phyloP scores from a whole-genome alignment of 2,113 vertebrate species.

The Nyctereutes procyonoides region DNA sequence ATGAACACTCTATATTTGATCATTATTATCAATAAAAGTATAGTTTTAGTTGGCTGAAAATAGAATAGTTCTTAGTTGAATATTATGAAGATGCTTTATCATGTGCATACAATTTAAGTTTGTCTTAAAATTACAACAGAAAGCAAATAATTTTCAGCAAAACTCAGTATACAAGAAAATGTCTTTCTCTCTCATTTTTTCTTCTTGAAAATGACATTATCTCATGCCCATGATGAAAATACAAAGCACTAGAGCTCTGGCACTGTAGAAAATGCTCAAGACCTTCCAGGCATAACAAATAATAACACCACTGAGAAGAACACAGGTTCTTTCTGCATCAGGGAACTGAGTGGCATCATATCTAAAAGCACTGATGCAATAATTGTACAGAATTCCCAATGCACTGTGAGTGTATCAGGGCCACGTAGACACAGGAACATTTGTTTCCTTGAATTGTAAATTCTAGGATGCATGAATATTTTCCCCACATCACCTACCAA shows the following conservation, averaged over 20 bases:
- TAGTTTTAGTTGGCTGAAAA: conserved; percentile 27
- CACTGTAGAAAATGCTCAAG: conserved; percentile 60
- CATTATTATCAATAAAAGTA: not conserved
- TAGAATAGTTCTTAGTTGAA: conserved; percentile 36
- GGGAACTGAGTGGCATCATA: conserved; percentile 33
- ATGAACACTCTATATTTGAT: not conserved
- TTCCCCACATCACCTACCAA: not conserved
- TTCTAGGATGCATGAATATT: conserved; percentile 13
- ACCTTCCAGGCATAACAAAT: conserved; percentile 72
- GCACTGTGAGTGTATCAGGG: not conserved
- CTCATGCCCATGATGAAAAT: conserved; percentile 52
- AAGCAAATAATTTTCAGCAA: conserved; percentile 36
- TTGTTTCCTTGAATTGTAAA: conserved; percentile 47
- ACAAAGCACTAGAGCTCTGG: conserved; percentile 28
- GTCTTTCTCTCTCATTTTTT: not conserved
- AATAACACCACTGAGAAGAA: conserved; percentile 53
- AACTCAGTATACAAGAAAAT: conserved; percentile 31
- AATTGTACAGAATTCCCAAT: conserved; percentile 45
- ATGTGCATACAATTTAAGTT: conserved; percentile 8
- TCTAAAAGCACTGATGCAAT: conserved; percentile 49
- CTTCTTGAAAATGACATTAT: conserved; percentile 56
- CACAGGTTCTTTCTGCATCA: conserved; percentile 60
- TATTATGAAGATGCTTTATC: conserved; percentile 60
- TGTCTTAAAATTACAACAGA: conserved; percentile 31
- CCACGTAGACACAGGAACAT: conserved; percentile 41